Conservation (phyloP, 37 sponge, comb jelly and placozoan genomes). For the Agelas oroides region DNA sequence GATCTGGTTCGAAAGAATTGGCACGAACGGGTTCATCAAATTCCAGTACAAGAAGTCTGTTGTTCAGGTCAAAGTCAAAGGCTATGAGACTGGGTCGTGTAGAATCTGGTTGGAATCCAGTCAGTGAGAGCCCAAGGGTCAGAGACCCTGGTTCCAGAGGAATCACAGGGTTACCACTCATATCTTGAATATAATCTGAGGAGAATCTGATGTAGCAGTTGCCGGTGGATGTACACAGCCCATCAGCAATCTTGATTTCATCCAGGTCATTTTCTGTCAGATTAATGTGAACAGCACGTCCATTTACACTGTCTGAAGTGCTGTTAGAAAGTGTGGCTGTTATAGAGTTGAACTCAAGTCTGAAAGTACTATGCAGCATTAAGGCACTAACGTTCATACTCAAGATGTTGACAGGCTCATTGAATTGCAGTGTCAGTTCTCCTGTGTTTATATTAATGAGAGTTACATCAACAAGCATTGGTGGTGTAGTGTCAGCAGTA, state of each 20-base stretch:
- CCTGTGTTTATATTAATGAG: constrained; percentile 68
- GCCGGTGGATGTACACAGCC: constrained; percentile 52
- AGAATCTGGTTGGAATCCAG: constrained; percentile 50
- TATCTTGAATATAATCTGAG: constrained; percentile 70
- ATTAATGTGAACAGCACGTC: constrained; percentile 39
- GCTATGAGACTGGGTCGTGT: constrained; percentile 65
- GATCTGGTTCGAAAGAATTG: constrained; percentile 34
- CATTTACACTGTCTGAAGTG: constrained; percentile 49
- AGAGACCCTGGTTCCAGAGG: constrained; percentile 23
- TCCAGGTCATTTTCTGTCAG: constrained; percentile 61
- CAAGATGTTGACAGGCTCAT: constrained; percentile 71
- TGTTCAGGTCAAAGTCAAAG: constrained; percentile 85
- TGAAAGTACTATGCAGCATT: constrained; percentile 48
- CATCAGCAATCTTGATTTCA: constrained; percentile 51
- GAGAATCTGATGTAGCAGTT: constrained; percentile 72
- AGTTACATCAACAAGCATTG: constrained; percentile 22
- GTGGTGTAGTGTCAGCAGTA: constrained; percentile 60
- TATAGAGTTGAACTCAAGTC: neutral
- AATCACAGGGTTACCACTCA: constrained; percentile 75
- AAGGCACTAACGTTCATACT: constrained; percentile 71
- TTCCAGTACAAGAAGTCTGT: constrained; percentile 47
- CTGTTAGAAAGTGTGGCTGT: constrained; percentile 42
- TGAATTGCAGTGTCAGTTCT: constrained; percentile 61
- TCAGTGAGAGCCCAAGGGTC: neutral
- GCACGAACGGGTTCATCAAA: constrained; percentile 85